phyloP scores from a whole-genome alignment of 2,888 invertebrate genomes.

The Sinhomidia bicolor region DNA sequence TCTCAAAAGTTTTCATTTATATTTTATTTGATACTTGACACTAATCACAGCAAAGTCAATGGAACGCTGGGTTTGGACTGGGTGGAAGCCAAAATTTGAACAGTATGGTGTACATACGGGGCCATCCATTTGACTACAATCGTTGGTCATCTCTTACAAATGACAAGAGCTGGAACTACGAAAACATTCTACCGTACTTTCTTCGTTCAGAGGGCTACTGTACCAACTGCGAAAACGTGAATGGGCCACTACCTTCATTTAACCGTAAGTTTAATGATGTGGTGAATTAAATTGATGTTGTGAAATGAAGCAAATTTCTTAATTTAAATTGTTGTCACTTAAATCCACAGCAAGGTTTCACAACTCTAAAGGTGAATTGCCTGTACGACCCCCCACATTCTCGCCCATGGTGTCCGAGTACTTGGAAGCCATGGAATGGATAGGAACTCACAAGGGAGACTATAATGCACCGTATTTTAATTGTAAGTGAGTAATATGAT shows the following conservation, averaged over 20 bases:
- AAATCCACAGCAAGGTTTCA: constrained; percentile 71
- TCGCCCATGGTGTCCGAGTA: constrained; percentile 84
- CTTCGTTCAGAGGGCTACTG: constrained; percentile 81
- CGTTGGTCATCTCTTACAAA: constrained; percentile 84
- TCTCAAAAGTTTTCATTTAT: background rate
- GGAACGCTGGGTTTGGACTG: constrained; percentile 88
- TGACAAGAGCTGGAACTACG: constrained; percentile 81
- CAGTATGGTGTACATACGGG: constrained; percentile 87
- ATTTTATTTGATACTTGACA: background rate
- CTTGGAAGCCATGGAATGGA: constrained; percentile 84
- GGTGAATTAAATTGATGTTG: too few relatives aligned
- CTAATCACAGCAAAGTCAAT: constrained; percentile 84
- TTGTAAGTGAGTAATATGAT: constrained; percentile 80
- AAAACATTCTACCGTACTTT: constrained; percentile 82
- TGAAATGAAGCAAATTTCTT: background rate
- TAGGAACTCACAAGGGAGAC: constrained; percentile 84
- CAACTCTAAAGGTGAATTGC: constrained; percentile 74
- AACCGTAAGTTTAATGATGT: constrained; percentile 55
- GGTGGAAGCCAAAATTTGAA: constrained; percentile 90
- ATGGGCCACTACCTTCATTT: constrained; percentile 35
- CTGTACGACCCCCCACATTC: constrained; percentile 83
- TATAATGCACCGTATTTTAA: constrained; percentile 82
- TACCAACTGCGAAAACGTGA: constrained; percentile 57
- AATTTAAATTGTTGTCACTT: background rate
- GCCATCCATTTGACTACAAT: constrained; percentile 86